These are phyloP conservation scores for Scomber colias DNA, from an alignment of 2,113 vertebrate species.

Conservation along the genomic window DNA sequence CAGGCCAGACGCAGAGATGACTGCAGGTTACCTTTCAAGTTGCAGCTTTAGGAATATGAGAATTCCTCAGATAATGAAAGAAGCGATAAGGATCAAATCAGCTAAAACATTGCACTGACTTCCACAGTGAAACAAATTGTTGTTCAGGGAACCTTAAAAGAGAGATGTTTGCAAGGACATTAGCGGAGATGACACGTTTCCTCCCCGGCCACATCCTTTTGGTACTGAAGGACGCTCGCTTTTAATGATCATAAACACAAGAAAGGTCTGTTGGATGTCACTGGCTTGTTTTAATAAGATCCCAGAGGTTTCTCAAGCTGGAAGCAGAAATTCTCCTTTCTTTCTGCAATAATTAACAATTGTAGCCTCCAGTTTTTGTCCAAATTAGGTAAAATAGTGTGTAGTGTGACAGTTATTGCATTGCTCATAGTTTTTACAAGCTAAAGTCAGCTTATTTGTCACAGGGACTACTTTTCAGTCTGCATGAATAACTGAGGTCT, in stretches of 20 bases:
- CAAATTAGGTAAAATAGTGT: background rate
- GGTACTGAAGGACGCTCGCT: constrained; percentile 19
- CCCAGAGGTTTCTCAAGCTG: constrained; percentile 1
- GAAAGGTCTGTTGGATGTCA: constrained; percentile 24
- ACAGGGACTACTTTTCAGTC: background rate
- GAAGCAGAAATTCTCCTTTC: constrained; percentile 4
- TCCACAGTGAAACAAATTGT: background rate
- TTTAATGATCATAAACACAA: constrained; percentile 20
- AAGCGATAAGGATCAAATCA: background rate
- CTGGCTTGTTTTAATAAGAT: constrained; percentile 3
- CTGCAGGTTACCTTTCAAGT: background rate
- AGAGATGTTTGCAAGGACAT: background rate
- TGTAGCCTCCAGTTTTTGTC: constrained; percentile 15
- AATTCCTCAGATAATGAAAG: background rate
- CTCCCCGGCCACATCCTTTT: constrained; percentile 29
- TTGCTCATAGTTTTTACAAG: constrained; percentile 16
- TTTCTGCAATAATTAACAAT: constrained; percentile 32
- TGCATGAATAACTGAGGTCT: background rate
- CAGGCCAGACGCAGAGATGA: background rate
- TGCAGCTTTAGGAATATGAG: constrained; percentile 8
- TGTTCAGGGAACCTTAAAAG: too few species aligned
- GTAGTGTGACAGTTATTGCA: constrained; percentile 10
- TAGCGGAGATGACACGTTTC: background rate
- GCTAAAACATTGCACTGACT: background rate
- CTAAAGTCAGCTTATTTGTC: background rate